Conservation (phyloP, 1,140 invertebrate species). For the Scaptomyza hsui region DNA sequence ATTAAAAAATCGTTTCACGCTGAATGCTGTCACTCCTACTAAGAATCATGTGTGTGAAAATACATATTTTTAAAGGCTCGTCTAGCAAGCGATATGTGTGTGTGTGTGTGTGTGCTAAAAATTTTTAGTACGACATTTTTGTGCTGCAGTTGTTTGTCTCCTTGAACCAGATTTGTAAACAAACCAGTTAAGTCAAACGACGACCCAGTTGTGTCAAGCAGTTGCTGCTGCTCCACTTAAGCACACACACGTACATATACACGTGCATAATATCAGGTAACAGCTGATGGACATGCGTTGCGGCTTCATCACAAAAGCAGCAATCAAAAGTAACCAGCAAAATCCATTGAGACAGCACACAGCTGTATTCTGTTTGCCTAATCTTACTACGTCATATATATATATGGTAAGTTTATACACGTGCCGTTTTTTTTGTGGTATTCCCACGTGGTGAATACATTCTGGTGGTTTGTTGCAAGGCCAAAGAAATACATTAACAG, state of each 20-base stretch:
- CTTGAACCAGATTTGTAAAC: conserved; percentile 74
- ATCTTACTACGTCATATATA: background rate
- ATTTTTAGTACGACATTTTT: conserved; percentile 69
- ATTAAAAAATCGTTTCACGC: conserved; percentile 69
- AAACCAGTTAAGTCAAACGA: conserved; percentile 34
- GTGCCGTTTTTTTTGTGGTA: conserved; percentile 23
- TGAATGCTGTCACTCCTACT: conserved; percentile 63
- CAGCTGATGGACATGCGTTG: conserved; percentile 48
- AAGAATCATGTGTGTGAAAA: conserved; percentile 12
- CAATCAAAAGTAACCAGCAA: conserved; percentile 42
- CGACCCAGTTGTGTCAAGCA: conserved; percentile 69
- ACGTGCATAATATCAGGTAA: conserved; percentile 35
- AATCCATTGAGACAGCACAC: conserved; percentile 28
- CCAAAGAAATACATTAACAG: conserved; percentile 38
- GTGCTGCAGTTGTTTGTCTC: conserved; percentile 70
- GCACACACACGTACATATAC: conserved; percentile 12
- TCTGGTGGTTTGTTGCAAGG: conserved; percentile 3
- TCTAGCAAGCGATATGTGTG: conserved; percentile 1
- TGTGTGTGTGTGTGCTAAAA: conserved; percentile 15
- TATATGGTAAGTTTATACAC: conserved; percentile 11
- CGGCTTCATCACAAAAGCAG: conserved; percentile 35
- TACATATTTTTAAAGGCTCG: conserved; percentile 44
- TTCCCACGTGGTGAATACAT: background rate
- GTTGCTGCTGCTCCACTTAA: conserved; percentile 23
- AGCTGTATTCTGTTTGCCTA: background rate